Conservation (phyloP, 2,888 invertebrate species). For the Hyposoter dolosus region DNA sequence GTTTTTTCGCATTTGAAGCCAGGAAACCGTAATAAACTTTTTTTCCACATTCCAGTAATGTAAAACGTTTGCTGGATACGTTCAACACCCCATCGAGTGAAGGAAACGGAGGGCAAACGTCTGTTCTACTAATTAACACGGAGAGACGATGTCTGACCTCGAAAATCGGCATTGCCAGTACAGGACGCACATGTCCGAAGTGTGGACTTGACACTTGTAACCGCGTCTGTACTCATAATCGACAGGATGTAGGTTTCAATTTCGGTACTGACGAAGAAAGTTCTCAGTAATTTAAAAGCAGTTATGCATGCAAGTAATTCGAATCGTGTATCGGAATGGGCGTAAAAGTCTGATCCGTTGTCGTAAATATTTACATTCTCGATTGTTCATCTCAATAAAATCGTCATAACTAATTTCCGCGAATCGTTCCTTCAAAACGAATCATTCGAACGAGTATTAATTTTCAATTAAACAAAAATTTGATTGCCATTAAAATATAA, state of each 20-base stretch:
- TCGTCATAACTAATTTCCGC: not conserved
- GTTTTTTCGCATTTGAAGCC: not conserved
- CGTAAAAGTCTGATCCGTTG: not conserved
- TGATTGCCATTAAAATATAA: not conserved
- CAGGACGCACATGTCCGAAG: slow-evolving; percentile 8
- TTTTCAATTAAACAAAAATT: not conserved
- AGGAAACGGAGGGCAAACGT: slow-evolving; percentile 34
- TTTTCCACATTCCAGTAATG: slow-evolving; percentile 25
- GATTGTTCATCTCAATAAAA: not conserved
- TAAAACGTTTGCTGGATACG: slow-evolving; percentile 19
- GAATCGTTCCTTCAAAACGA: not conserved
- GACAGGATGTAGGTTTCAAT: slow-evolving; percentile 21
- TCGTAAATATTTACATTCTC: not conserved
- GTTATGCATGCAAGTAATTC: not conserved
- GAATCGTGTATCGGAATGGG: not conserved
- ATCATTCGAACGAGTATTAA: not conserved
- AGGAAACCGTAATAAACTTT: not conserved
- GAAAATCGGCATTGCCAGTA: slow-evolving; percentile 51
- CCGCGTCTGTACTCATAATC: slow-evolving; percentile 36
- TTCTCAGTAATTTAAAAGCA: not conserved
- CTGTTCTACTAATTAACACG: slow-evolving; percentile 64
- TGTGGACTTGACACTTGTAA: slow-evolving; percentile 20
- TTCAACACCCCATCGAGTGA: slow-evolving; percentile 38
- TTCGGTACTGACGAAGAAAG: slow-evolving; percentile 4
- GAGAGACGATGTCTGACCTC: slow-evolving; percentile 58